Base-by-base conservation (phyloP, 2,113 vertebrate genomes). In the Cephalopterus ornatus region DNA sequence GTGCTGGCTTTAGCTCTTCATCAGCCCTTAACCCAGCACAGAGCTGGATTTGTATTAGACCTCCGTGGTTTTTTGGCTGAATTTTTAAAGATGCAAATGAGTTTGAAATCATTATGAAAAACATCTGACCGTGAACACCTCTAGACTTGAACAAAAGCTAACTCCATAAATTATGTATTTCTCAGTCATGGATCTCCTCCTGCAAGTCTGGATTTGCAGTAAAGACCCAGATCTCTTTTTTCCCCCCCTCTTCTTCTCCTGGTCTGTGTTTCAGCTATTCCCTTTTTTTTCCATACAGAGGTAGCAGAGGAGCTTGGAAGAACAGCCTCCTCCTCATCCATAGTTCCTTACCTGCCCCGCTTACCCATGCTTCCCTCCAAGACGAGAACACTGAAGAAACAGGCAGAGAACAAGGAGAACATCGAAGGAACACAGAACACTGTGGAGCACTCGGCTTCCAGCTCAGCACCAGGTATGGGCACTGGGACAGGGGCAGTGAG, bases 291-390 rank as follows among this genome's bases (percentile, higher is more conserved):
- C 49, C 55, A 94, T 89, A 24, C 97, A 99, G 99, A 99, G 97
- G 99, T 99, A 50, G 99, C 99, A 87, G 99, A 99, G 97, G 99
- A 99, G 97, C 98, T 99, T 41, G 99, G 99, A 89, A 99, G 99
- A 97, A 99, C 98, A 0, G 98, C 99, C 21, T 98, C 99, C 4
- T 98, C 98, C 11, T 98, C 98, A 8, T 98, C 99, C 75, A 94
- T 98, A 5, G 98, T 98, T 73, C 98, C 98, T 2, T 97, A 98
- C 92, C 97, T 99, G 94, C 98, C 98, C 35, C 99, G 99, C 66
- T 98, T 99, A 81, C 99, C 99, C 68, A 95, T 99, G 81, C 98
- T 99, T 88, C 99, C 99, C 89, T 99, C 99, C 90, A 99, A 99
- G 97, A 98, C 98, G 1, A 98, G 99, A 77, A 98, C 98, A 2